phyloP scores from a whole-genome alignment of 2,797 vertebrate species.

The Phataginus tetradactyla region DNA sequence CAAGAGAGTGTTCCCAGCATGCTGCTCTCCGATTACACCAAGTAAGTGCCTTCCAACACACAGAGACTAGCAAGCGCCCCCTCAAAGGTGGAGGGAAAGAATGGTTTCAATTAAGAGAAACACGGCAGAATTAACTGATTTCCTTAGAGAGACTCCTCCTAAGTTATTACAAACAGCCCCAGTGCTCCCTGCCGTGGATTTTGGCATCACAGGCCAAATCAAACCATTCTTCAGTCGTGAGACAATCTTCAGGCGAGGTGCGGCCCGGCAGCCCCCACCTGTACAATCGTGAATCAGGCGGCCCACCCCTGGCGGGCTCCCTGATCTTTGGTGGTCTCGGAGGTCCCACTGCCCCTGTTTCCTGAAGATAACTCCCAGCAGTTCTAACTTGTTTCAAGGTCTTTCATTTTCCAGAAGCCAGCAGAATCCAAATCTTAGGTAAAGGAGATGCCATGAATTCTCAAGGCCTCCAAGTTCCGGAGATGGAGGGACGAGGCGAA shows the following conservation, averaged over 20 bases:
- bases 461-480: not conserved
- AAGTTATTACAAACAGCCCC: slow-evolving; percentile 53
- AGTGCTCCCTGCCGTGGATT: not conserved
- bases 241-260: not conserved
- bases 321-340: not conserved
- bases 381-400: not conserved
- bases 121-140: not conserved
- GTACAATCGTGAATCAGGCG: not conserved
- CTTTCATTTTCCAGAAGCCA: not conserved
- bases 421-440: not conserved
- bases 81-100: not conserved
- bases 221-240: slow-evolving; percentile 46
- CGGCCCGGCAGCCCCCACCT: not conserved
- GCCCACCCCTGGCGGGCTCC: not conserved
- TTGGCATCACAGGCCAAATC: slow-evolving; percentile 11
- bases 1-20: not conserved
- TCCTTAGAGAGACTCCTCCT: slow-evolving; percentile 52
- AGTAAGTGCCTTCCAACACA: not conserved
- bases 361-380: not conserved
- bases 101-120: slow-evolving; percentile 66
- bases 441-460: not conserved
- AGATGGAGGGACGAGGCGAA: not conserved
- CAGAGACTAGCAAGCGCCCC: not conserved
- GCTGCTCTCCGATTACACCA: slow-evolving; percentile 53
- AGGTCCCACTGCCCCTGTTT: not conserved